These are phyloP conservation scores for Calonectris borealis DNA, from an alignment of 2,113 vertebrate species.

Conservation along the genomic window DNA sequence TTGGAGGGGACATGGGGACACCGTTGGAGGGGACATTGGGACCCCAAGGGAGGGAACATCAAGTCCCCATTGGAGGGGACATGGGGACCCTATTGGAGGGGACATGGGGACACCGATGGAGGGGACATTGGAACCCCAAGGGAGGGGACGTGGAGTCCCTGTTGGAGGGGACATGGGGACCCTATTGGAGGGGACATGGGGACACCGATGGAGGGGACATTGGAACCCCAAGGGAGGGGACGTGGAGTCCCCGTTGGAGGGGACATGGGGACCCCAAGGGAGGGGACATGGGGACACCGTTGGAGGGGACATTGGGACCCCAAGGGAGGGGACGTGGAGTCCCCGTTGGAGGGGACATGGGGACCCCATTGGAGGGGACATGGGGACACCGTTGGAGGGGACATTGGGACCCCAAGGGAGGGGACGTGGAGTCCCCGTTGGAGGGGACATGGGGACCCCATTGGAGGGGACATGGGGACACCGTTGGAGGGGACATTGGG, in stretches of 20 bases:
- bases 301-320: no score
- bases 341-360: no score
- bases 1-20: not conserved
- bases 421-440: no score
- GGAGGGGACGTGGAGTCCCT: not conserved
- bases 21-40: not conserved
- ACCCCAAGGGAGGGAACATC: not conserved
- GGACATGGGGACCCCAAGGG: fast-evolving
- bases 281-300: no score
- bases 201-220: no score
- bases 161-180: not conserved
- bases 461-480: no score
- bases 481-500: no score
- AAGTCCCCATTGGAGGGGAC: not conserved
- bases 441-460: no score
- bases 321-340: not conserved
- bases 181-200: no score
- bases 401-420: fast-evolving
- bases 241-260: fast-evolving
- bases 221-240: no score
- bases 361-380: no score
- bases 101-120: not conserved
- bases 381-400: fast-evolving
- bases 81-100: not conserved
- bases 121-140: not conserved